Base-by-base conservation (phyloP, 2,113 vertebrate genomes). In the Myodes glareolus region DNA sequence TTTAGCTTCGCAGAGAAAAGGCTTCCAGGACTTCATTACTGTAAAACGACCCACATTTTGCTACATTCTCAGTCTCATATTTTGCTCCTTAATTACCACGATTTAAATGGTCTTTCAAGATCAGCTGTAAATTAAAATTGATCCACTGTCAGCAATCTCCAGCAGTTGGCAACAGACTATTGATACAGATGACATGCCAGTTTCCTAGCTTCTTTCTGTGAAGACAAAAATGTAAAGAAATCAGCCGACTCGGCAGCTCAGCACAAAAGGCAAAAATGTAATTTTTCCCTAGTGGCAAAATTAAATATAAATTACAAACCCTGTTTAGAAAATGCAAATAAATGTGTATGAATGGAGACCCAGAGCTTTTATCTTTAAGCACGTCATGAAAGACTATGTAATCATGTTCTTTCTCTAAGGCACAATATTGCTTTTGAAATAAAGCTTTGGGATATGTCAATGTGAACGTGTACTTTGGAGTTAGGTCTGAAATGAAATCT, bases 71-170 rank as follows among this genome's bases (percentile, higher is more conserved):
- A 98, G 89, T 47, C 50, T 82, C 88, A 45, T 94, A 96, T 96
- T 98, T 97, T 98, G 95, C 91, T 94, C 68, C 97, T 97, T 97
- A 97, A 98, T 98, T 96, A 97, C 98, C 93, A 95, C 82, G 70
- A 90, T 95, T 97, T 98, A 97, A 96, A 96, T 81, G 96, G 70
- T 45, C 95, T 97, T 98, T 97, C 82, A 95, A 97, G 96, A 97
- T 97, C 2, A 13, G 93, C 95, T 97, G 78, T 97, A 98, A 96
- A 98, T 97, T 97, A 96, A 97, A 97, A 98, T 96, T 96, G 97
- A 98, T 97, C 97, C 92, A 84, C 95, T 90, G 98, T 97, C 97
- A 97, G 96, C 95, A 92, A 11, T 95, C 90, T 93, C 75, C 1
- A 0, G 90, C 94, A 95, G 78, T 95, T 90, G 96, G 97, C 93